phyloP scores from a whole-genome alignment of 37 sponge, comb jelly and placozoan genomes.

The Spongilla lacustris region DNA sequence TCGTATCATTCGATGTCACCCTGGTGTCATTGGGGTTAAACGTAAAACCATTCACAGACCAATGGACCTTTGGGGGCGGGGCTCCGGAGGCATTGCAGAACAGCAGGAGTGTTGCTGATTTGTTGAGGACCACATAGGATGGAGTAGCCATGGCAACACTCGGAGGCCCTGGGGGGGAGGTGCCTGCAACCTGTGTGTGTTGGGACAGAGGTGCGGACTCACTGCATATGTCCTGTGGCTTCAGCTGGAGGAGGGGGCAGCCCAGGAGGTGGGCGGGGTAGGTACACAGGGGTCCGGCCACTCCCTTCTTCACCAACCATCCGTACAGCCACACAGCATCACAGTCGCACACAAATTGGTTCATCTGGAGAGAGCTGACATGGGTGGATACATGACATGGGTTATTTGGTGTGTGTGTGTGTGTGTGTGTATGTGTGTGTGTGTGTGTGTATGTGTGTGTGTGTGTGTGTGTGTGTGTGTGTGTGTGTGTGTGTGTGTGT shows the following conservation, averaged over 20 bases:
- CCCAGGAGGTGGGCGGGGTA: not conserved
- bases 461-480: no score
- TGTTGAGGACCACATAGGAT: not conserved
- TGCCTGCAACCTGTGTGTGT: no score
- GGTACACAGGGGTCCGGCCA: not conserved
- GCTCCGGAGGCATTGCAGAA: not conserved
- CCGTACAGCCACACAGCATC: not conserved
- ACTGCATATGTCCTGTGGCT: not conserved
- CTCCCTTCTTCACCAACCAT: not conserved
- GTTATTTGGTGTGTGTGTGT: no score
- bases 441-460: no score
- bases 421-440: no score
- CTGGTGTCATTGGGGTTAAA: not conserved
- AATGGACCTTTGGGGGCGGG: not conserved
- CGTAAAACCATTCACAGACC: not conserved
- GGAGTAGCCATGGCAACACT: not conserved
- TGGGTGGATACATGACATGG: no score
- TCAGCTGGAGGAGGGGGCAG: slow-evolving; percentile 8
- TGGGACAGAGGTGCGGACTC: no score
- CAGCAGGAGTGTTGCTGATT: not conserved
- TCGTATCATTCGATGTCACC: not conserved
- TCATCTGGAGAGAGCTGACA: not conserved
- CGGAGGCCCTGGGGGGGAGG: not conserved
- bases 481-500: no score
- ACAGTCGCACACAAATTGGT: not conserved